Evolutionary conservation across 2,113 vertebrate genomes (phyloP), one percentile per base, ranked within the genome.

Genomic region (Ifrita kowaldi): DNA sequence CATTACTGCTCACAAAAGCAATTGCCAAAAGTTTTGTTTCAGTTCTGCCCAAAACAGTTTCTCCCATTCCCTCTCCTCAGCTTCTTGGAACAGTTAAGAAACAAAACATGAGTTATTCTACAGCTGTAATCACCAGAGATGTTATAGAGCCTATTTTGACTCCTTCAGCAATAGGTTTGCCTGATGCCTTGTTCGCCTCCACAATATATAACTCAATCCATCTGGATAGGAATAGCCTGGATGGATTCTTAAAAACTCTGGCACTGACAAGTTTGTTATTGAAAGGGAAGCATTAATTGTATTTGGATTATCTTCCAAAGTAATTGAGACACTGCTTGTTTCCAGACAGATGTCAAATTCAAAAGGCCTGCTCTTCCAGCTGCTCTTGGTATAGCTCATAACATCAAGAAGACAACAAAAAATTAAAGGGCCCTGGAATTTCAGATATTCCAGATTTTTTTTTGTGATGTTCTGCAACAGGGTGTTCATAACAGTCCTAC

Each of bases 111-210:
- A 90, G 77, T 93, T 95, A 56, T 60, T 91, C 84, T 87, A 81
- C 92, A 94, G 91, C 95, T 94, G 95, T 95, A 94, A 84, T 94
- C 95, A 87, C 87, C 84, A 93, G 91, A 96, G 95, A 96, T 91
- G 30, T 78, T 95, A 78, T 52, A 79, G 62, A 94, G 52, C 49
- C 13, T 79, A 87, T 85, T 94, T 93, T 91, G 87, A 93, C 90
- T 93, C 85, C 67, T 95, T 94, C 90, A 87, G 90, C 84, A 85
- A 53, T 56, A 85, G 75, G 62, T 90, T 91, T 91, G 90, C 92
- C 70, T 90, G 70, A 79, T 90, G 75, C 32, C 65, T 89, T 85
- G 35, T 79, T 97, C 2, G 1, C 62, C 63, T 91, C 75, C 82
- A 79, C 65, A 65, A 47, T 47, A 75, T 67, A 79, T 57, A 97